A percentile compares a stretch with the other conserved stretches of the same genome.
These are phyloP conservation scores for Ceuthmochares aereus DNA, from an alignment of 2,113 vertebrate species.

Conservation along the genomic window DNA sequence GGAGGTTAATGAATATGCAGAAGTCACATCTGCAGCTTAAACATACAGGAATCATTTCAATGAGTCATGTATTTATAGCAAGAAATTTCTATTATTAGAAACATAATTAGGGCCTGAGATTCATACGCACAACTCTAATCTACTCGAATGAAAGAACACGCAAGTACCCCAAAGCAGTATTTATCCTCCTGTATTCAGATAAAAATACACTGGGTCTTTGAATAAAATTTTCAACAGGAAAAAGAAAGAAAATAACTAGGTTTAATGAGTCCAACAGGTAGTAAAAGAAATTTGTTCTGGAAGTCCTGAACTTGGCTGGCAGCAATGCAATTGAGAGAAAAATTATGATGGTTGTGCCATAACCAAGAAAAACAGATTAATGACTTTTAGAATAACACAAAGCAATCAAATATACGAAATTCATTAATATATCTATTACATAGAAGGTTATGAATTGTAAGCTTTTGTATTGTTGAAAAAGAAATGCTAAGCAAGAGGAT, in stretches of 20 bases:
- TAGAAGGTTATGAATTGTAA: constrained; percentile 64
- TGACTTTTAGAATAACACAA: constrained; percentile 60
- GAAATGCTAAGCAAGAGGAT: constrained; percentile 22
- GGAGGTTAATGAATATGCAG: constrained; percentile 46
- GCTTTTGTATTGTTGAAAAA: constrained; percentile 50
- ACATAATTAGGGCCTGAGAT: constrained; percentile 40
- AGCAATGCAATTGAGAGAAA: constrained; percentile 10
- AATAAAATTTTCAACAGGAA: background rate
- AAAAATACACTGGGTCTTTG: background rate
- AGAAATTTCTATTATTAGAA: constrained; percentile 48
- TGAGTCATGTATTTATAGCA: constrained; percentile 44
- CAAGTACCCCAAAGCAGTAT: constrained; percentile 31
- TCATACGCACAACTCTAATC: background rate
- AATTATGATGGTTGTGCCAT: background rate
- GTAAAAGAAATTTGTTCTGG: background rate
- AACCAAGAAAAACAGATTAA: constrained; percentile 38
- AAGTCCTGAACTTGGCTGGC: constrained; percentile 19
- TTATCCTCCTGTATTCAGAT: background rate
- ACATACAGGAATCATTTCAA: background rate
- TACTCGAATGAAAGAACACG: background rate
- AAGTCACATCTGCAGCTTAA: constrained; percentile 44
- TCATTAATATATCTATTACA: constrained; percentile 74
- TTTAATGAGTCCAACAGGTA: background rate
- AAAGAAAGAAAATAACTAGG: background rate
- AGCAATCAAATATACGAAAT: constrained; percentile 69